Percentiles rank a stretch among this genome's conserved stretches.
phyloP scores from a whole-genome alignment of 2,888 invertebrate genomes.

The Neoitamus cyanurus region DNA sequence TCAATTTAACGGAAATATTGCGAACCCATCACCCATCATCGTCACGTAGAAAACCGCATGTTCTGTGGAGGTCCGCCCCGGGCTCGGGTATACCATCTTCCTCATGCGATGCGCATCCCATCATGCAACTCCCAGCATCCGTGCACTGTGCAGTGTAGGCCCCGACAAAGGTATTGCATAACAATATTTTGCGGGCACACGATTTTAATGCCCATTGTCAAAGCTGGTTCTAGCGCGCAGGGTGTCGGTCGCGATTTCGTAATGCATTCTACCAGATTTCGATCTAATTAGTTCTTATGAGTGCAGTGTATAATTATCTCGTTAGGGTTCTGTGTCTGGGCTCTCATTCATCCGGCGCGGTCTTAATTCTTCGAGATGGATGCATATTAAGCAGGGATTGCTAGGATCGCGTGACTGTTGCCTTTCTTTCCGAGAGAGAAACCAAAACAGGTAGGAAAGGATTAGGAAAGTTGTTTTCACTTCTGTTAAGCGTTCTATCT shows the following conservation, averaged over 20 bases:
- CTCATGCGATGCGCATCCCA: neutral
- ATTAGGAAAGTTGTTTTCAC: neutral
- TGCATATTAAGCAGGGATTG: neutral
- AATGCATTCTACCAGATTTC: neutral
- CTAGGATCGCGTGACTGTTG: neutral
- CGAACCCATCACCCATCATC: slow-evolving; percentile 7
- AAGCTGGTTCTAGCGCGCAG: neutral
- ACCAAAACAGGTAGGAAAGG: neutral
- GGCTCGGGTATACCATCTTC: neutral
- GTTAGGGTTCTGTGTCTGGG: neutral
- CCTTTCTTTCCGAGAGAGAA: neutral
- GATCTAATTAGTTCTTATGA: neutral
- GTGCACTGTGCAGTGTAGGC: no score
- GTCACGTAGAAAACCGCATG: slow-evolving; percentile 1
- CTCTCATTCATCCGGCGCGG: neutral
- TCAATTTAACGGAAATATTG: slow-evolving; percentile 9
- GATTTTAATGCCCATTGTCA: slow-evolving; percentile 12
- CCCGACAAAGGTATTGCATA: neutral
- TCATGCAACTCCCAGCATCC: slow-evolving; percentile 18
- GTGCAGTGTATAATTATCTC: neutral
- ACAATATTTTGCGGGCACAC: neutral
- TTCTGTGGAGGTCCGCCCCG: neutral
- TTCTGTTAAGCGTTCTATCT: neutral
- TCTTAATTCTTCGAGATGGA: neutral
- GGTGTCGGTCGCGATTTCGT: neutral